Evolutionary conservation across 1,140 invertebrate species (phyloP), one percentile per base, ranked within the genome.

Genomic region (Agrilus planipennis): DNA sequence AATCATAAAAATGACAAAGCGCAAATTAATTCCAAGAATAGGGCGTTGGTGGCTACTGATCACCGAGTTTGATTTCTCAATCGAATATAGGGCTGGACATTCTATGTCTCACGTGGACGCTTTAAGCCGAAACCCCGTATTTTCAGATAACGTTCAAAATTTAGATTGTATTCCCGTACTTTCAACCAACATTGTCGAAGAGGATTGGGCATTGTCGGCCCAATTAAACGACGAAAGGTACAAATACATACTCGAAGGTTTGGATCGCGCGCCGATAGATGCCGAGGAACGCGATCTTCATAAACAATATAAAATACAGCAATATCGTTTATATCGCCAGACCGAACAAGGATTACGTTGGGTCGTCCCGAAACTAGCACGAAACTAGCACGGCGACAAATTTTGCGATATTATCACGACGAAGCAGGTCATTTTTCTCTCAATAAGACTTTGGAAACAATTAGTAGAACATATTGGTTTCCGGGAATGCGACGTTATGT

Each of bases 81-180:
- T 55, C 1, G 20, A 51, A 27, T 42, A 58, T 37, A 25, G 48
- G n/a, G 7, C 38, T 7, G 53, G 51, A 1, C 31, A 19, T 3
- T 41, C 27, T 34, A 57, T 61, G 46, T 29, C 15, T 20, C 58
- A 62, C 39, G 53, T 45, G 7, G 60, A 61, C 34, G 49, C 47
- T 3, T 30, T 58, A 14, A 49, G 46, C 20, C 32, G 54, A 10
- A 19, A 30, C 7, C 31, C 23, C 11, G 22, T 43, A 46, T n/a
- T 28, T 41, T 3, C 10, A 39, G 6, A 14, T 43, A 0, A n/a
- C n/a, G n/a, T n/a, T n/a, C n/a, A n/a, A n/a, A n/a, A n/a, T n/a
- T n/a, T n/a, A n/a, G n/a, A n/a, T n/a, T n/a, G n/a, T n/a, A n/a
- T n/a, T n/a, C n/a, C n/a, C n/a, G n/a, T n/a, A n/a, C n/a, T n/a